Evolutionary conservation across 2,888 invertebrate genomes (phyloP), one percentile per base, ranked within the genome.

Genomic region (Xanthorhoe designata): DNA sequence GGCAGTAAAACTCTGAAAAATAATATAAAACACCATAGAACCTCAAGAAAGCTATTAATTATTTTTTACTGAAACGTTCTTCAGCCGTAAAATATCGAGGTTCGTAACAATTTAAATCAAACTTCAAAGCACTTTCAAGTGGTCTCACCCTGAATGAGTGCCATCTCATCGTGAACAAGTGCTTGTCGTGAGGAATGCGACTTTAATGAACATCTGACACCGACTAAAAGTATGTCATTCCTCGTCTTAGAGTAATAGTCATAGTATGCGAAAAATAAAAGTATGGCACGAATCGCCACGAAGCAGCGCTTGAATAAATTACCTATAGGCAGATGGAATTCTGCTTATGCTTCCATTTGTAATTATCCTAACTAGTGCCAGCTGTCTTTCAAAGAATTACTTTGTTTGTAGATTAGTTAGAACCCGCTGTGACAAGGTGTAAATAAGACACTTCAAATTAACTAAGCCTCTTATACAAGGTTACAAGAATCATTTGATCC

Each of bases 171-270:
- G 65, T 65, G 69, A 72, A 65, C 68, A 68, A 75, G 70, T 67
- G 71, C 51, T 64, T 65, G 52, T 54, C 53, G 61, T 55, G 24
- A 66, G 68, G 70, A 76, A 74, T 74, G 69, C 70, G 74, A 71
- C 72, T 62, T 70, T 77, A 75, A 80, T 77, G 73, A 78, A 72
- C 72, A 72, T 61, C 63, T 64, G 50, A 50, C 32, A 49, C 49
- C 19, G 55, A 61, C 17, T 19, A 32, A 17, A 8, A 29, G 15
- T 15, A 5, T 15, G 35, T 35, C 15, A 32, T 53, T 53, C 53
- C 15, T 53, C 29, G n/a, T 17, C 32, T 53, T n/a, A 35, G 17
- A 53, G n/a, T 19, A n/a, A 47, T 47, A 47, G 17, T 47, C 47
- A 42, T 42, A 42, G 38, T 42, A 42, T 13, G 38, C 38, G 13